These are phyloP conservation scores for Corydoras sp. DNA, from an alignment of 2,113 vertebrate genomes.

Conservation along the genomic window DNA sequence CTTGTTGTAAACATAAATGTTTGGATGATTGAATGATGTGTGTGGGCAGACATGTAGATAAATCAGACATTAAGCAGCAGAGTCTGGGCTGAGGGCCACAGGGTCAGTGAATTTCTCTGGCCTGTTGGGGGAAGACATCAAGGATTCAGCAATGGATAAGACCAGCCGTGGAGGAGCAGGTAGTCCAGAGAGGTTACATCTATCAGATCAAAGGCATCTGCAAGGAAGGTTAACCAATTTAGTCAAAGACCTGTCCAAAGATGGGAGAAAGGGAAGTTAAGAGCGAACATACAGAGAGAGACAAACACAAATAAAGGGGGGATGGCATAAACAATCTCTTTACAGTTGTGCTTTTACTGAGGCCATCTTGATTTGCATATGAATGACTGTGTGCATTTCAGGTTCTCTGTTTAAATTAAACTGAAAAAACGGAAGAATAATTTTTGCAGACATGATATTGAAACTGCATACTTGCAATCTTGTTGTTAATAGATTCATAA, in stretches of 20 bases:
- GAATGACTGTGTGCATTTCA: too few species aligned
- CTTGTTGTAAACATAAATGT: conserved; percentile 58
- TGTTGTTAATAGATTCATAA: too few species aligned
- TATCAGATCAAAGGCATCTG: conserved; percentile 68
- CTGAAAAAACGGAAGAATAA: too few species aligned
- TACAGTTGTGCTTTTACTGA: too few species aligned
- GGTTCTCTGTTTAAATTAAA: too few species aligned
- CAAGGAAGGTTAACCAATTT: conserved; percentile 61
- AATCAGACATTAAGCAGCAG: conserved; percentile 69
- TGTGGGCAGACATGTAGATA: conserved; percentile 54
- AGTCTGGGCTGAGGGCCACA: conserved; percentile 54
- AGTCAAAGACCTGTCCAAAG: conserved; percentile 45
- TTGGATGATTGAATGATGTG: conserved; percentile 43
- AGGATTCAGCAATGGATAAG: conserved; percentile 62
- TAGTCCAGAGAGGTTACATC: conserved; percentile 64
- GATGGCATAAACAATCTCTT: too few species aligned
- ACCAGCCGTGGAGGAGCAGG: conserved; percentile 63
- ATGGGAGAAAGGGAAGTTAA: too few species aligned
- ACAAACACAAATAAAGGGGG: too few species aligned
- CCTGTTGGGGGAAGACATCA: conserved; percentile 38
- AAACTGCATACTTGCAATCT: too few species aligned
- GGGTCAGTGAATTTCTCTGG: conserved; percentile 68
- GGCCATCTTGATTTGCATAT: too few species aligned
- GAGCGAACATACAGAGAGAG: too few species aligned
- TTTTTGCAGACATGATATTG: too few species aligned